Evolutionary conservation across 2,888 invertebrate genomes (phyloP), one percentile per base, ranked within the genome.

Genomic region (Agonopterix arenella): DNA sequence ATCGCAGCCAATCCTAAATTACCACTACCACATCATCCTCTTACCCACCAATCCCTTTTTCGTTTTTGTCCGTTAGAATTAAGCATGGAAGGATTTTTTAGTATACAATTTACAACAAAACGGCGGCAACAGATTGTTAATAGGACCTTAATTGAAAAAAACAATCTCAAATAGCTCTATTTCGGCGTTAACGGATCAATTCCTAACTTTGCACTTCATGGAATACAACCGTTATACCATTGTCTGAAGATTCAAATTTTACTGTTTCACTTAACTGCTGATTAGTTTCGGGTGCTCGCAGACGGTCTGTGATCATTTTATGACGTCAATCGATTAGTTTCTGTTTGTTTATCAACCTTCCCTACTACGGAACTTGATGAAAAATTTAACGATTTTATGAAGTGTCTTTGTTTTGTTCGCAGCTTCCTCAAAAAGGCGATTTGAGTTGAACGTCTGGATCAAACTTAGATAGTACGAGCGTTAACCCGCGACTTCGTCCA

Each of bases 261-360:
- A 40, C 3, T n/a, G 9, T 1, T 40, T 10, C n/a, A 40, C 9
- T n/a, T 10, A 10, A 40, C n/a, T 9, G 10, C 40, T 40, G 40
- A 40, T 40, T 40, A 40, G 40, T 40, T 40, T 40, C 10, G n/a
- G 9, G 40, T n/a, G n/a, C 40, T n/a, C 40, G 9, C n/a, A 40
- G 40, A 40, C 40, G n/a, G 40, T 40, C n/a, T 4, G n/a, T 40
- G 40, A 40, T 55, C 46, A 50, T 54, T 61, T 59, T 57, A 61
- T 58, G 62, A 64, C 56, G 52, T 56, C 49, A 62, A 64, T 65
- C 52, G 55, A 63, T 64, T 66, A 44, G 52, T 52, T 57, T 49
- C 54, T 59, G 60, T 62, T 60, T 59, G 50, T 56, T 48, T 60
- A 28, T 28, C 5, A 28, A 28, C 7, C 28, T 7, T 28, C 13